Evolutionary conservation across 2,113 vertebrate species (phyloP).

Genomic region (Collichthys lucidus): DNA sequence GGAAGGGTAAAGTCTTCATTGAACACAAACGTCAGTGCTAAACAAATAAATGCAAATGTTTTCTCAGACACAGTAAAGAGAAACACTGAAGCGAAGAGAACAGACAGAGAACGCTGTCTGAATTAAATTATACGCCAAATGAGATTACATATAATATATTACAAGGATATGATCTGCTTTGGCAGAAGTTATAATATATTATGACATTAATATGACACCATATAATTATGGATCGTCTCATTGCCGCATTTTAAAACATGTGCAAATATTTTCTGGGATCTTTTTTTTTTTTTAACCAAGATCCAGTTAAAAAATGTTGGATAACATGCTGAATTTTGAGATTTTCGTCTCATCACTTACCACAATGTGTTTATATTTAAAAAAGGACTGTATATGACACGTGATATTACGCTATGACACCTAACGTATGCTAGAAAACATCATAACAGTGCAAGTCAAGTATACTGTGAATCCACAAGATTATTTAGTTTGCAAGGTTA

Average conservation of each 20-base stretch:
- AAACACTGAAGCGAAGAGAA: slow-evolving; percentile 86
- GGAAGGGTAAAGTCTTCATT: slow-evolving; percentile 86
- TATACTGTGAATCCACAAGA: slow-evolving; percentile 44
- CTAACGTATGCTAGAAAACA: slow-evolving; percentile 46
- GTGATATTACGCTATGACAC: slow-evolving; percentile 33
- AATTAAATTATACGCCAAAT: slow-evolving; percentile 86
- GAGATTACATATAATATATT: slow-evolving; percentile 73
- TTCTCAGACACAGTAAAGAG: slow-evolving; percentile 80
- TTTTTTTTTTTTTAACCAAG: slow-evolving; percentile 4
- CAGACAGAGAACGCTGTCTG: slow-evolving; percentile 85
- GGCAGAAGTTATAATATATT: slow-evolving; percentile 76
- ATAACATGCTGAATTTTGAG: background rate
- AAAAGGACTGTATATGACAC: background rate
- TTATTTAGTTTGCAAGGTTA: slow-evolving; percentile 39
- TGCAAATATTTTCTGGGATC: slow-evolving; percentile 36
- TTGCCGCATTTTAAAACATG: slow-evolving; percentile 34
- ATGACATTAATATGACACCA: slow-evolving; percentile 21
- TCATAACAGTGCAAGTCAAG: slow-evolving; percentile 47
- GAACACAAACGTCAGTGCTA: slow-evolving; percentile 90
- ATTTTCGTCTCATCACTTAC: slow-evolving; percentile 6
- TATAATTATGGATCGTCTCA: slow-evolving; percentile 4
- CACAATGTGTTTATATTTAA: background rate
- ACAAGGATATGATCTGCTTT: slow-evolving; percentile 86
- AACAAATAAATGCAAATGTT: slow-evolving; percentile 77
- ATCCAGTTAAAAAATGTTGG: slow-evolving; percentile 23